Base-by-base conservation (phyloP, 2,113 vertebrate genomes). In the Anarhynchus alexandrinus region DNA sequence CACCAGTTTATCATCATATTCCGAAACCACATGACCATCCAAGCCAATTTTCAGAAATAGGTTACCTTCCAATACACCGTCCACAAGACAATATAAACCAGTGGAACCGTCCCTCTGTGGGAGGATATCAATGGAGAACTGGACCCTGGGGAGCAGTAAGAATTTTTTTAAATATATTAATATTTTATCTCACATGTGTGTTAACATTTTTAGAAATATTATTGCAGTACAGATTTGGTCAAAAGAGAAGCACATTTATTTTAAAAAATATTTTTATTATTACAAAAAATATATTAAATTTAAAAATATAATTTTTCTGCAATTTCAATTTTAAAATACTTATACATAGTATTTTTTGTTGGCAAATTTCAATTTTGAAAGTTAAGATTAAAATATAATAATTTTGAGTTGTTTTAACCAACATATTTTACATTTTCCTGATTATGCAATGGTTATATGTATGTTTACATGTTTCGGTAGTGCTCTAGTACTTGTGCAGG, bases 111-210 rank as follows among this genome's bases (percentile, higher is more conserved):
- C 98, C 98, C 7, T 98, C 98, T 4, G 77, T 97, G 30, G 97
- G 96, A 94, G 98, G 98, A 94, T 98, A 98, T 98, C 99, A 99
- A 6, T 99, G 99, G 99, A 98, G 99, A 97, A 99, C 99, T 9
- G 99, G 99, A 94, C 99, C 99, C 6, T 99, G 99, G 99, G 99
- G 99, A 97, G 98, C 99, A 96, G 99, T 99, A 99, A 98, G 98
- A 86, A 21, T 5, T 18, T 73, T 79, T 76, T 42, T 59, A 55
- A 76, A 76, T 96, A 38, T 45, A 81, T 85, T 84, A 14, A 70
- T 49, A 91, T 76, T 8, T 74, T 85, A 27, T 80, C 4, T 92
- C 17, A 42, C 8, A 5, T 6, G 2, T 66, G 6, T 85, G 7
- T 57, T 26, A 64, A 30, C 7, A 7, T 80, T 90, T 93, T n/a